These are phyloP conservation scores for Plecotus auritus DNA, from an alignment of 2,113 vertebrate genomes.

Conservation along the genomic window DNA sequence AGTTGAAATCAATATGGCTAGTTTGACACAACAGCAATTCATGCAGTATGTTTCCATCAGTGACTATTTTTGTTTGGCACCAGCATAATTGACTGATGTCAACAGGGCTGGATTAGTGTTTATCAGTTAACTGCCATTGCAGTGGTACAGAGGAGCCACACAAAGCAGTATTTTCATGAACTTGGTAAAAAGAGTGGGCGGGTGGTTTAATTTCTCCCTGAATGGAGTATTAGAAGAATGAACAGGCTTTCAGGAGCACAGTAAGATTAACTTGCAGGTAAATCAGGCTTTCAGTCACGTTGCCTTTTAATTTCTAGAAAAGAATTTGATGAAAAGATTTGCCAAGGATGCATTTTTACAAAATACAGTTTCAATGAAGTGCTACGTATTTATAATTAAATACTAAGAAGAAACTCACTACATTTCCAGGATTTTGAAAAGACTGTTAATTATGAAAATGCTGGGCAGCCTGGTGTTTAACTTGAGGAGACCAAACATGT, in stretches of 20 bases:
- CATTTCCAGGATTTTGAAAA: constrained; percentile 48
- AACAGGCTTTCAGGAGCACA: not conserved
- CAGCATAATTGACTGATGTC: constrained; percentile 36
- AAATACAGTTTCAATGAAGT: not conserved
- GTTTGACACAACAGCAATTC: constrained; percentile 55
- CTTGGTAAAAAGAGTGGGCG: not conserved
- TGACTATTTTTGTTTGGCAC: constrained; percentile 59
- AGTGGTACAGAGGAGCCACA: not conserved
- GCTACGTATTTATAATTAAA: not conserved
- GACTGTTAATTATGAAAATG: constrained; percentile 60
- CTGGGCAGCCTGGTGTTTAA: constrained; percentile 22
- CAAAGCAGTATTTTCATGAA: constrained; percentile 32
- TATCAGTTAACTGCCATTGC: constrained; percentile 43
- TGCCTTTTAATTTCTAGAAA: constrained; percentile 32
- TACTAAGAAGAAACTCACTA: not conserved
- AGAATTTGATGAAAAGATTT: not conserved
- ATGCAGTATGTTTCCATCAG: constrained; percentile 49
- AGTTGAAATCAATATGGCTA: constrained; percentile 55
- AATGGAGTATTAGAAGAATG: not conserved
- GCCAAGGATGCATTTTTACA: not conserved
- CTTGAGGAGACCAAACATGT: constrained; percentile 3
- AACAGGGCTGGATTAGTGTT: constrained; percentile 16
- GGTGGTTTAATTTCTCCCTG: not conserved
- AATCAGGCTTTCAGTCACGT: not conserved
- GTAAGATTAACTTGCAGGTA: not conserved